Evolutionary conservation across 2,113 vertebrate species (phyloP).

Genomic region (Bujurquina vittata): DNA sequence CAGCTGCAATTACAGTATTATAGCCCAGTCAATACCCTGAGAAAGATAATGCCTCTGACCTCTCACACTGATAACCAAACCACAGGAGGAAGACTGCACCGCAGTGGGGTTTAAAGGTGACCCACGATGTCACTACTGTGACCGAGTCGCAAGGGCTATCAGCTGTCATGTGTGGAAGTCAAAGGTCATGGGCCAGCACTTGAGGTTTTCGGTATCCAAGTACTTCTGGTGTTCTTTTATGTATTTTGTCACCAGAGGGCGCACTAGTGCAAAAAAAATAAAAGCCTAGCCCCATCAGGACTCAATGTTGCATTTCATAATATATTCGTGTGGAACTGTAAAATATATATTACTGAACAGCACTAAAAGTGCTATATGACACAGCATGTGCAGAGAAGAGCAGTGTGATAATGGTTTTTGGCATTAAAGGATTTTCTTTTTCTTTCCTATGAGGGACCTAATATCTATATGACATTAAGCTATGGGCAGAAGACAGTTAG

Average conservation of each 20-base stretch:
- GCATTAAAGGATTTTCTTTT: too few species aligned
- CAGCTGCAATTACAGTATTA: not conserved
- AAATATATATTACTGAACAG: not conserved
- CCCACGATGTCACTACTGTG: not conserved
- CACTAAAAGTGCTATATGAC: too few species aligned
- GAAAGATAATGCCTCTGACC: not conserved
- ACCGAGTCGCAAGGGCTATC: not conserved
- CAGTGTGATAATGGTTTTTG: too few species aligned
- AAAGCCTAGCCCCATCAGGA: not conserved
- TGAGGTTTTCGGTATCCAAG: not conserved
- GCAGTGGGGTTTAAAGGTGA: not conserved
- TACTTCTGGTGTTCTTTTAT: not conserved
- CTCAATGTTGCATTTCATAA: not conserved
- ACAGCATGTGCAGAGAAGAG: too few species aligned
- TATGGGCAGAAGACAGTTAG: not conserved
- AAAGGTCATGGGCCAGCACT: not conserved
- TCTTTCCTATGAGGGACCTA: too few species aligned
- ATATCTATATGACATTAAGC: not conserved
- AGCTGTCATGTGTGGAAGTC: constrained; percentile 2
- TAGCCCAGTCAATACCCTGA: not conserved
- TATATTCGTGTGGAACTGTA: not conserved
- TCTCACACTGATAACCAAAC: not conserved
- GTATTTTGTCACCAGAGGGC: constrained; percentile 21
- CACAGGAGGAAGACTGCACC: not conserved
- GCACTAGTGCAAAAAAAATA: not conserved